phyloP scores from a whole-genome alignment of 2,113 vertebrate genomes.

The Chloebia gouldiae region DNA sequence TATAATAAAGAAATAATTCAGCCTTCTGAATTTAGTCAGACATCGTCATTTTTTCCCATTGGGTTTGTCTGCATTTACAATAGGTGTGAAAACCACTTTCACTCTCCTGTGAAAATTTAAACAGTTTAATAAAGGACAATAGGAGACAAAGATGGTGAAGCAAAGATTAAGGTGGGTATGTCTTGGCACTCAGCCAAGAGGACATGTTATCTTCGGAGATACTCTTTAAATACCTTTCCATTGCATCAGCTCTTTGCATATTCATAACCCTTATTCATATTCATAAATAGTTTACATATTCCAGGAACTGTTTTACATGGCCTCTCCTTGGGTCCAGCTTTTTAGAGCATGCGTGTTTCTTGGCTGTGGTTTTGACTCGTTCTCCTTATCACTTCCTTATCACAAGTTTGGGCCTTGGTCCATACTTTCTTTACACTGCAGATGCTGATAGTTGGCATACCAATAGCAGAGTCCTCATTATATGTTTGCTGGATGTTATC shows the following conservation, averaged over 20 bases:
- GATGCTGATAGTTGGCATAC: not conserved
- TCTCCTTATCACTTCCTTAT: not conserved
- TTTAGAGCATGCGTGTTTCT: not conserved
- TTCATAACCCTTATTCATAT: not conserved
- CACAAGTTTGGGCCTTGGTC: not conserved
- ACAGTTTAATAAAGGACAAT: not conserved
- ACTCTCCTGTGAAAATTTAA: not conserved
- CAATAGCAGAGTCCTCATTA: not conserved
- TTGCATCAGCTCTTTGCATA: not conserved
- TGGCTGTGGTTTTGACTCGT: not conserved
- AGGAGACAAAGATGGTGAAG: not conserved
- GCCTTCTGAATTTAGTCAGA: too few species aligned
- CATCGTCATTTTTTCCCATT: too few species aligned
- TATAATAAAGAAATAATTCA: too few species aligned
- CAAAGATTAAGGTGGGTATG: not conserved
- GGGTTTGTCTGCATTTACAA: too few species aligned
- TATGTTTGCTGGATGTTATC: not conserved
- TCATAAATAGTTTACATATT: not conserved
- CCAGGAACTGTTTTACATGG: not conserved
- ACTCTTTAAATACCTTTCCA: not conserved
- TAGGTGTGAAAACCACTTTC: not conserved
- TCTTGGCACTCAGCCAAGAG: not conserved
- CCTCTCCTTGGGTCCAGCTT: fast-evolving
- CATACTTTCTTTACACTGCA: not conserved
- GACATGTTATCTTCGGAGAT: not conserved